phyloP scores from a whole-genome alignment of 2,888 invertebrate species.

The Graphium colonna region DNA sequence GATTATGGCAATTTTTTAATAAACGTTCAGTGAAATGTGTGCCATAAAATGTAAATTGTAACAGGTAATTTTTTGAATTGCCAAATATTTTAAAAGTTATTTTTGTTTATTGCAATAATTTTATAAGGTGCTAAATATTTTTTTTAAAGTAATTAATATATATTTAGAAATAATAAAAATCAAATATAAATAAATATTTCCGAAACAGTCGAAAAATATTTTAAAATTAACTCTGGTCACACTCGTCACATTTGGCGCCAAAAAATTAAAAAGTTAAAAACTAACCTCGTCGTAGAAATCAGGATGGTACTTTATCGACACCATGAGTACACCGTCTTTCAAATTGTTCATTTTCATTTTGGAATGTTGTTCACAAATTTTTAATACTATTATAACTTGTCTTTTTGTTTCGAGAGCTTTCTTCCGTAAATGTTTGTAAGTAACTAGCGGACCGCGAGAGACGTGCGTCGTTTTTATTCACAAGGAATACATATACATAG shows the following conservation, averaged over 20 bases:
- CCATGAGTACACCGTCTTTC: constrained; percentile 27
- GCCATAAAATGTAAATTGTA: too few species aligned
- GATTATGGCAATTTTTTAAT: too few species aligned
- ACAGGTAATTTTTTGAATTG: too few species aligned
- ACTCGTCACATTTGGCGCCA: background rate
- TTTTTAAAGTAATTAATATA: too few species aligned
- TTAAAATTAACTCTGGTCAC: too few species aligned
- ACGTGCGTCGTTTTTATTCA: constrained; percentile 21
- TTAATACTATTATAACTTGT: background rate
- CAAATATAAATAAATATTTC: too few species aligned
- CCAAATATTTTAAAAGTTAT: too few species aligned
- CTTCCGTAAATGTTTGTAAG: constrained; percentile 8
- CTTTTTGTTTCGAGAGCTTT: constrained; percentile 8
- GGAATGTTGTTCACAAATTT: background rate
- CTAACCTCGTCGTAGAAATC: constrained; percentile 28
- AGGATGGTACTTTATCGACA: constrained; percentile 30
- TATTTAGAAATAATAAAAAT: too few species aligned
- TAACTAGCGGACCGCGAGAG: constrained; percentile 12
- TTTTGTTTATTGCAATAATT: too few species aligned
- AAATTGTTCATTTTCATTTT: constrained; percentile 22
- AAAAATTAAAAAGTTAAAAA: constrained; percentile 7
- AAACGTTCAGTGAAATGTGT: too few species aligned
- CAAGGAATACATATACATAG: constrained; percentile 6
- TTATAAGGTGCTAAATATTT: too few species aligned
- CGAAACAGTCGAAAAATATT: too few species aligned